These are phyloP conservation scores for Phymanthus crucifer DNA, from an alignment of 92 coral and sea anemone genomes.

Conservation along the genomic window DNA sequence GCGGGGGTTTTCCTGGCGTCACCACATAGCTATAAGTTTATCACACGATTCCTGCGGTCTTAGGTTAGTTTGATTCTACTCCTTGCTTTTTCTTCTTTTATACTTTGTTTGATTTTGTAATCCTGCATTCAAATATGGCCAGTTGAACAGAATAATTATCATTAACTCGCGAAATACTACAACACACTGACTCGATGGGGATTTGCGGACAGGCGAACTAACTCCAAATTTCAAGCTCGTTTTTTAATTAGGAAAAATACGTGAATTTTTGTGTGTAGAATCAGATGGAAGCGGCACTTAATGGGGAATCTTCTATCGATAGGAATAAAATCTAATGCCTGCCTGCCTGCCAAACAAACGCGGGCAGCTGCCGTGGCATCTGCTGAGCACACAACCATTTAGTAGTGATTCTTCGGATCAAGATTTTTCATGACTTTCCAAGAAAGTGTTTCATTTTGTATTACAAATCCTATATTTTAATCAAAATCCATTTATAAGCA, in stretches of 20 bases:
- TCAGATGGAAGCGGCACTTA: slow-evolving; percentile 7
- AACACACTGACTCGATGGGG: not conserved
- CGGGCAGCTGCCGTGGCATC: slow-evolving; percentile 79
- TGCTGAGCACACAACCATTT: slow-evolving; percentile 81
- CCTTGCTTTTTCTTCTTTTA: slow-evolving; percentile 4
- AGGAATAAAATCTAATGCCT: slow-evolving; percentile 42
- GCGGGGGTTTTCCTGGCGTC: slow-evolving; percentile 35
- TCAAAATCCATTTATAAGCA: not conserved
- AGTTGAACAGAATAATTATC: slow-evolving; percentile 56
- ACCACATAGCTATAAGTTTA: slow-evolving; percentile 28
- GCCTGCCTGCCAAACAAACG: slow-evolving; percentile 52
- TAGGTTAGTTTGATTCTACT: slow-evolving; percentile 51
- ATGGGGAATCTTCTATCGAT: slow-evolving; percentile 25
- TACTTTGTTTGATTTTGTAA: slow-evolving; percentile 34
- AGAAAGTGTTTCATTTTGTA: not conserved
- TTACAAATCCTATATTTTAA: not conserved
- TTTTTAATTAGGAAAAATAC: not conserved
- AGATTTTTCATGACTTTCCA: not conserved
- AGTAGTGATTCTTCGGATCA: not conserved
- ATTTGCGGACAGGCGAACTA: not conserved
- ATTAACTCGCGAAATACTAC: slow-evolving; percentile 36
- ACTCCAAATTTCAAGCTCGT: not conserved
- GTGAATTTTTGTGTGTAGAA: not conserved
- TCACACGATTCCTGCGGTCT: slow-evolving; percentile 29
- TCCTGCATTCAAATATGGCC: slow-evolving; percentile 45